Percentiles rank a stretch among this genome's conserved stretches.
Conservation (phyloP, 2,113 vertebrate genomes). For the Silurus asotus region DNA sequence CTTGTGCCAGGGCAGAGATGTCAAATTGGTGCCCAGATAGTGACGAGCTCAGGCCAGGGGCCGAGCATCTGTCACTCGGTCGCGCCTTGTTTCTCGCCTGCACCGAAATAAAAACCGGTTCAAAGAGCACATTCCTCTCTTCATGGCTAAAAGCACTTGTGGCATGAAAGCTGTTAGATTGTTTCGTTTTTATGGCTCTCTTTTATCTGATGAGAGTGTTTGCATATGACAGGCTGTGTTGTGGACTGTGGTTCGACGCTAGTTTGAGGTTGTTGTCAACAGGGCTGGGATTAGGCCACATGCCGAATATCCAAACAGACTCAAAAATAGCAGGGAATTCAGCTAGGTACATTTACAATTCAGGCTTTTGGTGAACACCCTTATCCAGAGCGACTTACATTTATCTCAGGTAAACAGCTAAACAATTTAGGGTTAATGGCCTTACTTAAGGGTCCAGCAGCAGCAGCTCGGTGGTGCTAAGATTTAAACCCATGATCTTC, state of each 20-base stretch:
- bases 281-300: conserved; percentile 16
- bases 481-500: no score
- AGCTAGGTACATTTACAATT: no score
- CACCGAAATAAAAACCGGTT: conserved; percentile 69
- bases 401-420: no score
- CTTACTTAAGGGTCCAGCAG: no score
- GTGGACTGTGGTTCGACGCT: conserved; percentile 24
- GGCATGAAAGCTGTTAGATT: conserved; percentile 69
- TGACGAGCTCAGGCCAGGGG: conserved; percentile 65
- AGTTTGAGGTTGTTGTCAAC: background rate
- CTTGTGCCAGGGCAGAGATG: conserved; percentile 76
- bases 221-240: conserved; percentile 61
- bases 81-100: conserved; percentile 61
- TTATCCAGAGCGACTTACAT: no score
- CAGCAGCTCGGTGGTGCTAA: no score
- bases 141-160: conserved; percentile 59
- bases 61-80: conserved; percentile 58
- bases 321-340: no score
- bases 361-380: no score
- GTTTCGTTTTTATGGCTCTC: conserved; percentile 66
- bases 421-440: no score
- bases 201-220: conserved; percentile 61
- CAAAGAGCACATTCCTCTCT: conserved; percentile 71
- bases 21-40: conserved; percentile 69
- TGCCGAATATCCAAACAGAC: no score